Percentiles rank a stretch among this genome's conserved stretches.
Evolutionary conservation across 1,140 invertebrate species (phyloP).

Genomic region (Trichoplusia ni): DNA sequence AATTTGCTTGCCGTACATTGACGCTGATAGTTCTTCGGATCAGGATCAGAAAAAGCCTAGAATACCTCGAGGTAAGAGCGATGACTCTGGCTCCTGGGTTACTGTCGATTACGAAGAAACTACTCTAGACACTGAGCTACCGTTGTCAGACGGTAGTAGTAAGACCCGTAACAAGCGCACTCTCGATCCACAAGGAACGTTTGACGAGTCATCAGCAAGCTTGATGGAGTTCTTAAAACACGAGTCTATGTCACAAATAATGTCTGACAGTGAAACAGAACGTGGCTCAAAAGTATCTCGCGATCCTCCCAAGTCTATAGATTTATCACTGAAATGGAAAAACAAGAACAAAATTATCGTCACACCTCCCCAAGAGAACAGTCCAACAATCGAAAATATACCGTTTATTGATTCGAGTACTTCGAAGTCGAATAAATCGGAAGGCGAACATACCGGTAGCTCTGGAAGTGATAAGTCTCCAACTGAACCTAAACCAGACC

Average conservation of each 20-base stretch:
- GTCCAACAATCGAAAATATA: slow-evolving; percentile 79
- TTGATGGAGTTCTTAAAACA: slow-evolving; percentile 78
- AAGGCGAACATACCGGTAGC: slow-evolving; percentile 74
- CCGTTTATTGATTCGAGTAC: slow-evolving; percentile 75
- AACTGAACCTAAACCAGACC: slow-evolving; percentile 64
- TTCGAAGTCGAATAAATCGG: slow-evolving; percentile 71
- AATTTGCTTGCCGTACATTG: slow-evolving; percentile 73
- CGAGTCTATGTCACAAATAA: slow-evolving; percentile 70
- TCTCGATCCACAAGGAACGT: slow-evolving; percentile 76
- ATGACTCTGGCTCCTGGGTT: slow-evolving; percentile 84
- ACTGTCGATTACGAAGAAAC: slow-evolving; percentile 85
- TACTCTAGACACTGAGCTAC: slow-evolving; percentile 75
- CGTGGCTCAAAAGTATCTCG: slow-evolving; percentile 46
- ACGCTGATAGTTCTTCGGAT: slow-evolving; percentile 80
- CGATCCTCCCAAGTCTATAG: slow-evolving; percentile 52
- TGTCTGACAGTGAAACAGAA: slow-evolving; percentile 69
- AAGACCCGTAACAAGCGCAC: slow-evolving; percentile 58
- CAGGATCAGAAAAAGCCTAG: slow-evolving; percentile 72
- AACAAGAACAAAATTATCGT: slow-evolving; percentile 82
- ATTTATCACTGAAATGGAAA: slow-evolving; percentile 72
- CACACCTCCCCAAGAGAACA: slow-evolving; percentile 80
- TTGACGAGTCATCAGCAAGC: slow-evolving; percentile 78
- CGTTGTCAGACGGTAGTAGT: slow-evolving; percentile 58
- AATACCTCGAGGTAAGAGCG: slow-evolving; percentile 78
- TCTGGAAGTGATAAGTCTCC: slow-evolving; percentile 76